phyloP scores from a whole-genome alignment of 2,113 vertebrate genomes.

The Myocastor coypus region DNA sequence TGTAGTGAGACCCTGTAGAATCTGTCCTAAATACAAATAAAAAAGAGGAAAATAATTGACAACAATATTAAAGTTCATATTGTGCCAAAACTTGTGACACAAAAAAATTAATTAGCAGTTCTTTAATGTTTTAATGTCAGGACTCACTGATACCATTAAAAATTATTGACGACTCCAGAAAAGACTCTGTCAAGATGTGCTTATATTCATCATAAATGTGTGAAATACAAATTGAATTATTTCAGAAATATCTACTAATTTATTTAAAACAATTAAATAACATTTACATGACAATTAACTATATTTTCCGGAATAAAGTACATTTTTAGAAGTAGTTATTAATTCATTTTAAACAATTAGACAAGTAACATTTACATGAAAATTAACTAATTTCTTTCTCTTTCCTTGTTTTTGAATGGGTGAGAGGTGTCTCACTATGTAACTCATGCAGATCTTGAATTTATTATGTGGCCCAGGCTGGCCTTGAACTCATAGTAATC shows the following conservation, averaged over 20 bases:
- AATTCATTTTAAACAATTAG: conserved; percentile 7
- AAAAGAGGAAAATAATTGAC: not conserved
- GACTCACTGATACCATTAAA: not conserved
- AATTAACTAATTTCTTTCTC: conserved; percentile 25
- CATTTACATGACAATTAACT: not conserved
- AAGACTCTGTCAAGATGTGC: not conserved
- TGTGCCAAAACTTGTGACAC: not conserved
- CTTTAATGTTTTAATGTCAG: conserved; percentile 1
- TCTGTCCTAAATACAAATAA: too few species aligned
- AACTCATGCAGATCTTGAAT: too few species aligned
- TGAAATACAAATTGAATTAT: not conserved
- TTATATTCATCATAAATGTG: conserved; percentile 1
- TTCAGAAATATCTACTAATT: conserved; percentile 46
- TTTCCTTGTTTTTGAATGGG: not conserved
- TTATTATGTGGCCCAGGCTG: not conserved
- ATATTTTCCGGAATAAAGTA: not conserved
- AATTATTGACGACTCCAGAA: not conserved
- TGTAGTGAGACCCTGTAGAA: too few species aligned
- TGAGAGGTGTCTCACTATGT: too few species aligned
- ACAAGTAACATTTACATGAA: not conserved
- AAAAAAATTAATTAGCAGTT: not conserved
- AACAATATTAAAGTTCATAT: not conserved
- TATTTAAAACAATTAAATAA: not conserved
- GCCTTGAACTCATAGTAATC: not conserved
- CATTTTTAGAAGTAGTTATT: conserved; percentile 46